Percentiles rank a stretch among this genome's conserved stretches.
phyloP scores from a whole-genome alignment of 1,140 invertebrate species.

The Sminthurinus signatus region DNA sequence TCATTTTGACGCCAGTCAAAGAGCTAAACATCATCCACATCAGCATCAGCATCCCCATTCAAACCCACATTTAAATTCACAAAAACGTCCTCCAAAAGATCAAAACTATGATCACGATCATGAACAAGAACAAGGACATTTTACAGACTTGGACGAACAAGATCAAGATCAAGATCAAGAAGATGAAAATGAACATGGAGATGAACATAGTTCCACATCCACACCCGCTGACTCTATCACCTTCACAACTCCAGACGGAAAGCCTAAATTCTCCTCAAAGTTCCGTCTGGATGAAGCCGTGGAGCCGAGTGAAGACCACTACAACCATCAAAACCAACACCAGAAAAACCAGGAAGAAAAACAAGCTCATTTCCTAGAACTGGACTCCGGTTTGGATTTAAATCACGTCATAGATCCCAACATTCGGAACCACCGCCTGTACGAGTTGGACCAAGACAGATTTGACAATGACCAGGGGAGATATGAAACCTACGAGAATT shows the following conservation, averaged over 20 bases:
- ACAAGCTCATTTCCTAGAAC: not conserved
- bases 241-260: not conserved
- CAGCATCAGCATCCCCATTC: not conserved
- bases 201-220: too few species aligned
- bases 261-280: conserved; percentile 28
- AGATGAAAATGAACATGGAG: not conserved
- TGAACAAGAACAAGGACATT: not conserved
- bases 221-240: not conserved
- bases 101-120: too few species aligned
- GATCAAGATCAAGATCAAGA: not conserved
- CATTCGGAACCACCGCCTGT: conserved; percentile 36
- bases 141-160: not conserved
- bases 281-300: conserved; percentile 14
- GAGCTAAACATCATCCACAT: too few species aligned
- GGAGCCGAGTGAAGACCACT: not conserved
- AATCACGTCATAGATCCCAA: conserved; percentile 38
- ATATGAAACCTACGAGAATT: conserved; percentile 35
- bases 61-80: not conserved
- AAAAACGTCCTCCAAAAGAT: not conserved
- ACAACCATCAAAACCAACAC: too few species aligned
- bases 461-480: too few species aligned
- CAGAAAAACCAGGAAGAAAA: too few species aligned
- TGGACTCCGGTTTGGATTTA: not conserved
- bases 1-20: not conserved
- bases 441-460: conserved; percentile 15